Percentiles rank a stretch among this genome's conserved stretches.
Evolutionary conservation across 1,140 invertebrate genomes (phyloP).

Genomic region (Phortica variegata): DNA sequence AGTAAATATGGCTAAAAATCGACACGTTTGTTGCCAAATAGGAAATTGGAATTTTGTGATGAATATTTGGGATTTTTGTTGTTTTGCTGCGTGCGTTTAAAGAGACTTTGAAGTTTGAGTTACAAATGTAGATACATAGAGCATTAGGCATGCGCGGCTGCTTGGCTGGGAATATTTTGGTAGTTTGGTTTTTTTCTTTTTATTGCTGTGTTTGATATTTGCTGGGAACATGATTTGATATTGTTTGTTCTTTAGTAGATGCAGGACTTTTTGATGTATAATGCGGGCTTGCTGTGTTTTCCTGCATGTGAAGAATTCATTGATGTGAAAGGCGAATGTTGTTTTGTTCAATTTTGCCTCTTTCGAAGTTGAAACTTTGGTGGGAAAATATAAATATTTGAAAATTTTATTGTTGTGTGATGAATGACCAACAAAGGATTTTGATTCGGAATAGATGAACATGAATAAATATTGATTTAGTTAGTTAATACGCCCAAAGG

Average conservation of each 20-base stretch:
- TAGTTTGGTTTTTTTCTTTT: conserved; percentile 36
- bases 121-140: too few relatives aligned
- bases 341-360: conserved; percentile 5
- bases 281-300: conserved; percentile 17
- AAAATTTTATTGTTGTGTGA: too few relatives aligned
- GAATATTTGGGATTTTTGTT: conserved; percentile 29
- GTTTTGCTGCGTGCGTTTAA: conserved; percentile 41
- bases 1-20: conserved; percentile 19
- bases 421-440: too few relatives aligned
- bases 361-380: background rate
- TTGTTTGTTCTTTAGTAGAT: background rate
- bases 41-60: conserved; percentile 35
- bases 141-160: conserved; percentile 16
- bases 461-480: too few relatives aligned
- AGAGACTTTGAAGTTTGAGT: conserved; percentile 43
- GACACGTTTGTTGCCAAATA: conserved; percentile 13
- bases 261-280: conserved; percentile 17
- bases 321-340: background rate
- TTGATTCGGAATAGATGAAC: too few relatives aligned
- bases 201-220: too few relatives aligned
- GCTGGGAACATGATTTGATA: conserved; percentile 19
- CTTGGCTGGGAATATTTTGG: conserved; percentile 10
- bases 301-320: conserved; percentile 12
- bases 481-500: too few relatives aligned
- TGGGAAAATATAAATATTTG: too few relatives aligned